Evolutionary conservation across 2,113 vertebrate genomes (phyloP), one percentile per base, ranked within the genome.

Genomic region (Diphyllodes magnificus): DNA sequence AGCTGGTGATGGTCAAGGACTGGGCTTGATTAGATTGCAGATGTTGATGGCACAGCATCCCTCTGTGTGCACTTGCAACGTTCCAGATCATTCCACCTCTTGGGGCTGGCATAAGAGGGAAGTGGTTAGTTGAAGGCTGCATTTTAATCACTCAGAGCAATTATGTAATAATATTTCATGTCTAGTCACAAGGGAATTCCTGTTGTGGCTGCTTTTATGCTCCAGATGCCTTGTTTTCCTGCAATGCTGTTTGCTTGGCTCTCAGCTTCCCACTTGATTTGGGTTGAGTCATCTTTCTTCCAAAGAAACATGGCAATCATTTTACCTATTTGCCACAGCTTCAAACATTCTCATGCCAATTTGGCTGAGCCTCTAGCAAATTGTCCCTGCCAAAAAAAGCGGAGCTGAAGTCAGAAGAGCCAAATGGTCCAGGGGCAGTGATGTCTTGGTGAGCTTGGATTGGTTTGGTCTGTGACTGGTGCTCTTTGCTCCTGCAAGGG

Each of bases 271-370:
- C 82, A 64, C 95, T 94, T 93, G 83, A 56, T 95, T 90, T 85
- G 85, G 84, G 47, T 95, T 95, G 96, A 95, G 90, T 95, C 93
- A 94, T 91, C 93, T 35, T 71, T 69, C 88, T 95, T 90, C 85
- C 71, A 51, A 54, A 93, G 87, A 54, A 89, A 54, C 22, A 2
- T 63, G 63, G 57, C 63, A 90, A 33, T 90, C 18, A 6, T 73
- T 94, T 96, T 94, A 91, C 92, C 82, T 94, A 40, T 89, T 65
- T 90, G 50, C 78, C 13, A 17, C 71, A 45, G 63, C 35, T 66
- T 82, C 2, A 0, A 24, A 80, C 3, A 0, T 85, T 91, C 47
- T 66, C 1, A 1, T 76, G 64, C 51, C 81, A 84, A 0, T 75
- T 88, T 96, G 86, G 76, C 76, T 73, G 42, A 86, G 7, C 69